phyloP scores from a whole-genome alignment of 1,140 invertebrate species.

The Lamellibrachia luymesi region DNA sequence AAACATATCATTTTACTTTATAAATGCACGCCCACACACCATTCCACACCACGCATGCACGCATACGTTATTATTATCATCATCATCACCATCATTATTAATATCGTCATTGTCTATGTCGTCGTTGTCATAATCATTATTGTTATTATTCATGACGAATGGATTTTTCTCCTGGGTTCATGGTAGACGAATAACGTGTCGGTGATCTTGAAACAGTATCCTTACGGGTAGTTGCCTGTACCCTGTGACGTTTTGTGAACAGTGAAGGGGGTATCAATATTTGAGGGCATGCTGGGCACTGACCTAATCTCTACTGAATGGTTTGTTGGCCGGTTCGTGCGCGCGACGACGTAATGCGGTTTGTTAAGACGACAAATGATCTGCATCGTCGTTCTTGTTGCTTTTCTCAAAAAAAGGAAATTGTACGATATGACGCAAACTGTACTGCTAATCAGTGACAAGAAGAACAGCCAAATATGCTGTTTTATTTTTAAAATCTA shows the following conservation, averaged over 20 bases:
- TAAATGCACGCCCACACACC: too few species aligned
- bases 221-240: not conserved
- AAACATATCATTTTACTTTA: not conserved
- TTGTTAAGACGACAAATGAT: not conserved
- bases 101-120: too few species aligned
- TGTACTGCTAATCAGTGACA: not conserved
- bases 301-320: not conserved
- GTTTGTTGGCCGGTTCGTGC: not conserved
- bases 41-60: too few species aligned
- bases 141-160: too few species aligned
- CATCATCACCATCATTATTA: too few species aligned
- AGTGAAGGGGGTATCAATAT: too few species aligned
- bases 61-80: too few species aligned
- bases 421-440: not conserved
- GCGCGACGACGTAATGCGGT: not conserved
- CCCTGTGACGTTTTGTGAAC: not conserved
- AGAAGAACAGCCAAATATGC: not conserved
- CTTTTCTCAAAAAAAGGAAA: not conserved
- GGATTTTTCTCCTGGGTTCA: too few species aligned
- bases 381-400: not conserved
- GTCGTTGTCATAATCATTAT: too few species aligned
- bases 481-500: not conserved
- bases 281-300: not conserved
- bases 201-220: not conserved
- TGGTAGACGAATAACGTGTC: too few species aligned